Conservation (phyloP, 2,797 vertebrate genomes). For the Amblyraja radiata region DNA sequence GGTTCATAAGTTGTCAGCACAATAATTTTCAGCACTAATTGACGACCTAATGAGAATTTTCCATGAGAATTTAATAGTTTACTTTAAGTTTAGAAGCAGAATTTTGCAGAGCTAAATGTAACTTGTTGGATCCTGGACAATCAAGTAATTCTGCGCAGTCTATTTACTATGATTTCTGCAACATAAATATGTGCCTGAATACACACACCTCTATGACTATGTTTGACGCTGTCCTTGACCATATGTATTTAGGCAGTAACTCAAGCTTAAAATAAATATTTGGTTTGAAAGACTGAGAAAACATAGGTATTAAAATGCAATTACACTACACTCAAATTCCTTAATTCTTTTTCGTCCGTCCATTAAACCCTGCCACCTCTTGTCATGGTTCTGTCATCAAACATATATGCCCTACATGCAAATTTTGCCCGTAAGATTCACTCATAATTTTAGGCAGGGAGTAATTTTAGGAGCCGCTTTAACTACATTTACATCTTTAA, state of each 20-base stretch:
- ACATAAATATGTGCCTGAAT: neutral
- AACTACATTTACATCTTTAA: neutral
- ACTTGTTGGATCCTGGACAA: neutral
- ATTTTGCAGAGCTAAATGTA: neutral
- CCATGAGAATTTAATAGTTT: neutral
- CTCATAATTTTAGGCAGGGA: neutral
- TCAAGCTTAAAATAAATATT: neutral
- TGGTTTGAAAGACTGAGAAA: neutral
- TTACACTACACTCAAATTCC: neutral
- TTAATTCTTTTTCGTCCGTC: neutral
- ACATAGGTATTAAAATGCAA: neutral
- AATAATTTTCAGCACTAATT: neutral
- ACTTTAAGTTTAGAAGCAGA: neutral
- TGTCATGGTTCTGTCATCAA: neutral
- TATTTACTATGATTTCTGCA: neutral
- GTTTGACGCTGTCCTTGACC: too few species aligned
- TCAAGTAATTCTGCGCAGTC: neutral
- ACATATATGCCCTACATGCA: neutral
- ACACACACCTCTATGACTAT: neutral
- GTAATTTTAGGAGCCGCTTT: neutral
- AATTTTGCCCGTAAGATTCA: neutral
- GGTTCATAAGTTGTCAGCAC: neutral
- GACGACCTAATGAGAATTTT: neutral
- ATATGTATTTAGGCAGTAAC: neutral
- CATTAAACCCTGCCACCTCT: neutral